Evolutionary conservation across 2,113 vertebrate species (phyloP).

Genomic region (Chlorodrepanis virens): DNA sequence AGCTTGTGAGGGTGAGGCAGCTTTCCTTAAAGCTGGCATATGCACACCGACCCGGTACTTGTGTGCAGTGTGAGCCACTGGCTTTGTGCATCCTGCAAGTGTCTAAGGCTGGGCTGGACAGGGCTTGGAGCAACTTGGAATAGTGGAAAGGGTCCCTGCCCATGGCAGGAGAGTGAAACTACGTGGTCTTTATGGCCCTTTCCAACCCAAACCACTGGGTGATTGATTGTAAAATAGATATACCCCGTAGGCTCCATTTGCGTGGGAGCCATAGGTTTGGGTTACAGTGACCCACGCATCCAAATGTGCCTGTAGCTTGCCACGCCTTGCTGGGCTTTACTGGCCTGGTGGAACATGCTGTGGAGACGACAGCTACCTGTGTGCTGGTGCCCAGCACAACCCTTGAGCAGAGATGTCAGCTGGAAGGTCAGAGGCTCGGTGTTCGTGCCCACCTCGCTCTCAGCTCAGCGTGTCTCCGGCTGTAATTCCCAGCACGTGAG

Average conservation of each 20-base stretch:
- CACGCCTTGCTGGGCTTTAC: not conserved
- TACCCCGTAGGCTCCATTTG: not conserved
- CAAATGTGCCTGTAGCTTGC: not conserved
- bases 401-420: not conserved
- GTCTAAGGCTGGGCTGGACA: not conserved
- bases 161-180: not conserved
- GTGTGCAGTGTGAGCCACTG: not conserved
- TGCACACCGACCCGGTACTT: accelerated
- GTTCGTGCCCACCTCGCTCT: not conserved
- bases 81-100: not conserved
- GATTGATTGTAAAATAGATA: not conserved
- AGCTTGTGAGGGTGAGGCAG: not conserved
- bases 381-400: not conserved
- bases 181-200: not conserved
- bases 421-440: not conserved
- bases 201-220: not conserved
- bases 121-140: not conserved
- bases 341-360: not conserved
- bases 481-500: not conserved
- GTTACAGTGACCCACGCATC: not conserved
- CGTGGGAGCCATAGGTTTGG: accelerated
- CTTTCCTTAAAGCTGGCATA: not conserved
- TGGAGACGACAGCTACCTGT: not conserved
- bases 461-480: not conserved
- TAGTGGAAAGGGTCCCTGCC: not conserved